phyloP scores from a whole-genome alignment of 2,113 vertebrate genomes.

The Serinus canaria region DNA sequence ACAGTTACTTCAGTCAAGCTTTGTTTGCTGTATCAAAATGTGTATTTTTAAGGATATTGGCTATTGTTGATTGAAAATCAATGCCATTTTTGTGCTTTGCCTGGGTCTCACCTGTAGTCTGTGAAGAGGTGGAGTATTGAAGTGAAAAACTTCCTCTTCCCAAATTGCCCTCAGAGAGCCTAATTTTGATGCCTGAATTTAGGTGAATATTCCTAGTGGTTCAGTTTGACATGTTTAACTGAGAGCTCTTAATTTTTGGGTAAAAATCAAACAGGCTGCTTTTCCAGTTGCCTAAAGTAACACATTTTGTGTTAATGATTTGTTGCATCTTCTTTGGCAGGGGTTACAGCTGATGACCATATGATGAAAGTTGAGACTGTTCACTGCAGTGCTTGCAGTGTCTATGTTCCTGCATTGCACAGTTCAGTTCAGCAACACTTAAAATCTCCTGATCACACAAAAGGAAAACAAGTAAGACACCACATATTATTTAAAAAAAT shows the following conservation, averaged over 20 bases:
- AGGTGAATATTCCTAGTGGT: background rate
- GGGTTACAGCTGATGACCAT: conserved; percentile 82
- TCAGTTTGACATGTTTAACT: background rate
- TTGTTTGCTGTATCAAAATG: background rate
- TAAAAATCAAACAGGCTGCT: background rate
- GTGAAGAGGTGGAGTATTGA: background rate
- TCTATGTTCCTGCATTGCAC: conserved; percentile 82
- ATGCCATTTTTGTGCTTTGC: background rate
- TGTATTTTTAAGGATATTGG: background rate
- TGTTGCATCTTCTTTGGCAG: conserved; percentile 56
- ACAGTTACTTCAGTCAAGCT: background rate
- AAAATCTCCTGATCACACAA: conserved; percentile 79
- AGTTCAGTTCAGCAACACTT: conserved; percentile 84
- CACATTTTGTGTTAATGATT: background rate
- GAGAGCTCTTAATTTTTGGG: background rate
- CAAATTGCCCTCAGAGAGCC: background rate
- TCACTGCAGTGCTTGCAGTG: conserved; percentile 83
- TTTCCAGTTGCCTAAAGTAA: background rate
- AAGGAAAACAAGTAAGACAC: conserved; percentile 78
- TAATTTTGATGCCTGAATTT: background rate
- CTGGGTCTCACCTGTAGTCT: background rate
- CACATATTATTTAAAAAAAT: background rate
- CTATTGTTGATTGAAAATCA: background rate
- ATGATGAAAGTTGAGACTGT: conserved; percentile 89
- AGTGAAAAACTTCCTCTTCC: background rate